phyloP scores from a whole-genome alignment of 2,797 vertebrate genomes.

The Cryptoblepharus egeriae region DNA sequence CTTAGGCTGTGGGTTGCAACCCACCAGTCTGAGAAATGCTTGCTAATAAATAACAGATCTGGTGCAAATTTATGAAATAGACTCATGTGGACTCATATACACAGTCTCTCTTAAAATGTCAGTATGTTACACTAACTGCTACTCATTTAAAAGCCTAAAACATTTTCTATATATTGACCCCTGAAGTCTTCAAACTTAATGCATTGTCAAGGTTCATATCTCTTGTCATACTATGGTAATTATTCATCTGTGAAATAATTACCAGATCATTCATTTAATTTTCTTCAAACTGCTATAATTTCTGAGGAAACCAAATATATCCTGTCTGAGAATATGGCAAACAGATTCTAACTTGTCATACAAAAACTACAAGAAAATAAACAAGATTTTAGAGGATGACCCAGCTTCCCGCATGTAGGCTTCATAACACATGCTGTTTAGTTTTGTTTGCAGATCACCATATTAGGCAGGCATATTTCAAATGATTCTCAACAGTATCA shows the following conservation, averaged over 20 bases:
- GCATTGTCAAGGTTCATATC: neutral
- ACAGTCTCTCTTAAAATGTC: neutral
- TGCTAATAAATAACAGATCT: neutral
- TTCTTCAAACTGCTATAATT: constrained; percentile 14
- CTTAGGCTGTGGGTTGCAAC: too few relatives aligned
- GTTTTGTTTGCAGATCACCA: constrained; percentile 17
- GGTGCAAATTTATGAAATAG: neutral
- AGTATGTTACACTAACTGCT: neutral
- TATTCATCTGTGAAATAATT: neutral
- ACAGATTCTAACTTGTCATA: constrained; percentile 6
- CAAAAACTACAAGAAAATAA: constrained; percentile 20
- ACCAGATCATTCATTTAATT: neutral
- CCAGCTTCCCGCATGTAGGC: neutral
- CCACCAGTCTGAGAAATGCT: too few relatives aligned
- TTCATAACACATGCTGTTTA: constrained; percentile 6
- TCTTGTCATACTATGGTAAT: neutral
- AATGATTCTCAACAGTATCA: neutral
- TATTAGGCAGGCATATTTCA: constrained; percentile 5
- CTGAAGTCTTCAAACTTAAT: neutral
- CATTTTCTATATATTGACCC: neutral
- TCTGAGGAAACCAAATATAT: constrained; percentile 5
- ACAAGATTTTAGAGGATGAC: neutral
- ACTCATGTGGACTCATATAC: neutral
- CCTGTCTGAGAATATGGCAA: constrained; percentile 8
- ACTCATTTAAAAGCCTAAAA: neutral